A percentile compares a stretch with the other conserved stretches of the same genome.
Conservation (phyloP, 2,113 vertebrate genomes). For the western clawed frog (Xenopus tropicalis) region UCB_Xtro_10.0 CM004445.2:51468501-51469000, state of each 20-base stretch:
- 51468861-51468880: conserved; percentile 3
- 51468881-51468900: not conserved
- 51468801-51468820: conserved; percentile 26
- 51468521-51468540: too few relatives aligned
- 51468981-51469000: too few relatives aligned
- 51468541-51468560: too few relatives aligned
- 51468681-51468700: conserved; percentile 27
- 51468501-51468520: too few relatives aligned
- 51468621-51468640: not conserved
- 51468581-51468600: not conserved
- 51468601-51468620: not conserved
- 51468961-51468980: not conserved
- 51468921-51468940: not conserved
- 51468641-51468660: conserved; percentile 9
- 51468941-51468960: not conserved
- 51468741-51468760: conserved; percentile 36
- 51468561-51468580: not conserved
- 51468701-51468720: conserved; percentile 29
- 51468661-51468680: conserved; percentile 22
- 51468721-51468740: conserved; percentile 41
- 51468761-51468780: conserved; percentile 44
- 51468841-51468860: not conserved
- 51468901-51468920: not conserved
- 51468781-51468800: conserved; percentile 45
- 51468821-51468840: not conserved